A percentile compares a stretch with the other conserved stretches of the same genome.
Conservation (phyloP, 2,113 vertebrate species). For the Rhabdornis inornatus region DNA sequence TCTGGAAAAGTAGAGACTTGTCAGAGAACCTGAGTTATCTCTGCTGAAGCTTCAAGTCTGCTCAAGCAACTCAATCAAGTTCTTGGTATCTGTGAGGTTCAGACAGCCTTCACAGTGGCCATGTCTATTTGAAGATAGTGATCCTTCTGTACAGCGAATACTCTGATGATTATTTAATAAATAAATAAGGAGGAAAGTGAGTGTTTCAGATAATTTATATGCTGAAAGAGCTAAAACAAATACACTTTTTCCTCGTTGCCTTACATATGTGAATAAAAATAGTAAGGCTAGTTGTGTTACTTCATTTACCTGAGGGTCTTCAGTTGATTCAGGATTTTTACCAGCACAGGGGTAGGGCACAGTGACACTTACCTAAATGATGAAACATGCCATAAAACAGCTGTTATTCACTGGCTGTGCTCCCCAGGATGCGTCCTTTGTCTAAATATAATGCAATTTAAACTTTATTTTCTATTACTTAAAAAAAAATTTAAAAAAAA, state of each 20-base stretch:
- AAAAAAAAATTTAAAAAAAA: background rate
- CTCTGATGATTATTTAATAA: background rate
- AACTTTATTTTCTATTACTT: background rate
- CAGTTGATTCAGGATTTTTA: background rate
- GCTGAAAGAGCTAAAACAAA: background rate
- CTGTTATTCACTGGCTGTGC: background rate
- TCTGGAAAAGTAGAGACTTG: background rate
- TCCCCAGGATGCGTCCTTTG: background rate
- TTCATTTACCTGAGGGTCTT: background rate
- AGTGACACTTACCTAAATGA: background rate
- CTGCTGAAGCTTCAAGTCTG: background rate
- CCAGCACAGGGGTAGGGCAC: background rate
- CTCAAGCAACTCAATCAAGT: background rate
- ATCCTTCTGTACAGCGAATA: background rate
- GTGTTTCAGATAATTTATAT: background rate
- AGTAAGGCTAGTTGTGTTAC: background rate
- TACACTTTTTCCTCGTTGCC: background rate
- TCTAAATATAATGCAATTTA: background rate
- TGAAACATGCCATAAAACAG: background rate
- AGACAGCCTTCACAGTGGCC: background rate
- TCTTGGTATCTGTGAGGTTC: background rate
- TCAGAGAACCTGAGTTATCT: background rate
- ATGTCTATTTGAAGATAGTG: background rate
- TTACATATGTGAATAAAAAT: background rate
- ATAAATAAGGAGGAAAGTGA: background rate